Percentiles rank a stretch among this genome's conserved stretches.
These are phyloP conservation scores for Octodonta nipae DNA, from an alignment of 2,888 invertebrate species.

Conservation along the genomic window DNA sequence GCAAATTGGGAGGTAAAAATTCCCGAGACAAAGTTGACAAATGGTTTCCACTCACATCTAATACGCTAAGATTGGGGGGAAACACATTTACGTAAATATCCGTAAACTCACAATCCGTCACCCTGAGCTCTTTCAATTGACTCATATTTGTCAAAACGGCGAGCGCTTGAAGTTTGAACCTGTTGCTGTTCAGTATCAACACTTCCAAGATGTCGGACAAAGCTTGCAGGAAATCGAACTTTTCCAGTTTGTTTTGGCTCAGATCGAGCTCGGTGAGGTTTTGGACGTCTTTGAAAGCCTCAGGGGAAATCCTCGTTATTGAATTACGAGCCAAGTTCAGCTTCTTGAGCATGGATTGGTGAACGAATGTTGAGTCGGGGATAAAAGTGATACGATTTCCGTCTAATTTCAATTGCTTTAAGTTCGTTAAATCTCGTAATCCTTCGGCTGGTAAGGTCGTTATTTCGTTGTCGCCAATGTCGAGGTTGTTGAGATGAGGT, in stretches of 20 bases:
- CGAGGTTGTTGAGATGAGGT: constrained; percentile 54
- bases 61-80: constrained; percentile 40
- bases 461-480: constrained; percentile 63
- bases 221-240: constrained; percentile 23
- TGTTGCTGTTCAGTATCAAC: constrained; percentile 58
- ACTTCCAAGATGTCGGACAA: constrained; percentile 46
- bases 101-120: constrained; percentile 45
- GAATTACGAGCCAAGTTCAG: constrained; percentile 56
- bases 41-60: constrained; percentile 62
- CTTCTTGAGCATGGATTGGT: constrained; percentile 40
- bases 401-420: constrained; percentile 52
- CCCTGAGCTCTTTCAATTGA: constrained; percentile 42
- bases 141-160: constrained; percentile 40
- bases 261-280: constrained; percentile 57
- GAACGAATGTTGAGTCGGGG: constrained; percentile 50
- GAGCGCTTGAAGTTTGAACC: constrained; percentile 41
- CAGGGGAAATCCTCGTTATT: constrained; percentile 53
- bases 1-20: constrained; percentile 41
- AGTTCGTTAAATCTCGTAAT: constrained; percentile 49
- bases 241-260: constrained; percentile 49
- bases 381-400: constrained; percentile 61
- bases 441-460: constrained; percentile 55
- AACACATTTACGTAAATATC: constrained; percentile 44
- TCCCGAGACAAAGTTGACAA: constrained; percentile 43
- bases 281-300: constrained; percentile 57